Base-by-base conservation (phyloP, 2,113 vertebrate species). In the Anguilla rostrata region DNA sequence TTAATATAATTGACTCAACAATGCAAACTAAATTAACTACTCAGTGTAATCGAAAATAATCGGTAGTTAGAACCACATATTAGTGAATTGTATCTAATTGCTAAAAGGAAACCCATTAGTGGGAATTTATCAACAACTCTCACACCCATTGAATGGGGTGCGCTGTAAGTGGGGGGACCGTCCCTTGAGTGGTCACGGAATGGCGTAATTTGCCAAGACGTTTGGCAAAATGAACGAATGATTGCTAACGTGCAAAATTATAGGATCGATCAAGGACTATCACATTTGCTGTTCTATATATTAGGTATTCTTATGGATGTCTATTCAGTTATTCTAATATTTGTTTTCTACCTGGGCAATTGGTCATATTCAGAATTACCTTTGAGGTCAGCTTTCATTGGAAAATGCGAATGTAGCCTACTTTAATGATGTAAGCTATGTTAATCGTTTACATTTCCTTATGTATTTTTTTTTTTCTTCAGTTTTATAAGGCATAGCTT, bases 171-270 rank as follows among this genome's bases (percentile, higher is more conserved):
- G 43, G 34, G 83, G 39, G 49, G 26, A n/a, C 11, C 5, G 40
- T 83, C 81, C 53, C 63, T 12, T 81, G 78, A 57, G 86, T 81
- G 11, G 78, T 7, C 39, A 78, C n/a, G 34, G 46, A 86, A 78
- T 46, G 53, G 85, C 85, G 84, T 80, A 82, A 82, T 63, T 87
- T 81, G n/a, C 26, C 26, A 56, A 85, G 84, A 71, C 16, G 20
- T 79, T 84, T 43, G 46, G 85, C 39, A 82, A 82, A 85, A 81
- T 34, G 84, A 82, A 81, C 40, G 29, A 83, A 40, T 16, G 14
- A 66, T 43, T 83, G 34, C 82, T 56, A 71, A 15, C 29, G 56
- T 22, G 20, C 18, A 22, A 66, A 66, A 66, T 66, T 26, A 39
- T 39, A 60, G 40, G 46, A 86, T 5, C 11, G 78, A 84, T 15